Conservation (phyloP, 2,888 invertebrate genomes). For the Xestia sexstrigata region DNA sequence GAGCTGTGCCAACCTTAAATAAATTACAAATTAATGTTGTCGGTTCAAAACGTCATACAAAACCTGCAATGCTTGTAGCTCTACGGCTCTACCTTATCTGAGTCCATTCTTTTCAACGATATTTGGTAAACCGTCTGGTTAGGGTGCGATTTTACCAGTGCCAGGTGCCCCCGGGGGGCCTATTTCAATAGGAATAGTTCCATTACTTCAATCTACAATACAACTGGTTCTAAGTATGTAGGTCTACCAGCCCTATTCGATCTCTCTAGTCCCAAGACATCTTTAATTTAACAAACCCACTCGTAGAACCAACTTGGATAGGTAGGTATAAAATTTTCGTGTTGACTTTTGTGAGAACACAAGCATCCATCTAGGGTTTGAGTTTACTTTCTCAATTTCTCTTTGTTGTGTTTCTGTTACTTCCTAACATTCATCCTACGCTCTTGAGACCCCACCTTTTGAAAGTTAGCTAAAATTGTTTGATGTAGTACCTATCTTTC, state of each 20-base stretch:
- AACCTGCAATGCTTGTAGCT: background rate
- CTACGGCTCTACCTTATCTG: background rate
- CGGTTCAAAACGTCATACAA: background rate
- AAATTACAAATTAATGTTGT: background rate
- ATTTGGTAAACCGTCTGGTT: background rate
- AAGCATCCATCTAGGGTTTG: constrained; percentile 23
- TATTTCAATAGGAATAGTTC: background rate
- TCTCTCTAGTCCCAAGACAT: background rate
- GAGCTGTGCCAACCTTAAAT: background rate
- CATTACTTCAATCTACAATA: background rate
- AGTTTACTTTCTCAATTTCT: constrained; percentile 58
- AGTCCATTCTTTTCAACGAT: background rate
- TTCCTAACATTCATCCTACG: constrained; percentile 17
- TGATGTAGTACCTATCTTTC: background rate
- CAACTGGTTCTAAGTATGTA: too few relatives aligned
- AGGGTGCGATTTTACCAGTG: background rate
- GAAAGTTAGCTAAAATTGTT: constrained; percentile 24
- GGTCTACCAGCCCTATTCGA: background rate
- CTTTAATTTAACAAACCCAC: background rate
- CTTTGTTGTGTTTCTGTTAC: constrained; percentile 18
- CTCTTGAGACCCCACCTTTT: constrained; percentile 15
- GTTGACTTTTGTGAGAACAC: constrained; percentile 27
- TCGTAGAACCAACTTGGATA: background rate
- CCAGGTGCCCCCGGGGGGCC: too few relatives aligned
- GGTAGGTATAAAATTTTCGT: constrained; percentile 8